Percentiles rank a stretch among this genome's conserved stretches.
Evolutionary conservation across 2,888 invertebrate species (phyloP).

Genomic region (Caenorhabditis uteleia): DNA sequence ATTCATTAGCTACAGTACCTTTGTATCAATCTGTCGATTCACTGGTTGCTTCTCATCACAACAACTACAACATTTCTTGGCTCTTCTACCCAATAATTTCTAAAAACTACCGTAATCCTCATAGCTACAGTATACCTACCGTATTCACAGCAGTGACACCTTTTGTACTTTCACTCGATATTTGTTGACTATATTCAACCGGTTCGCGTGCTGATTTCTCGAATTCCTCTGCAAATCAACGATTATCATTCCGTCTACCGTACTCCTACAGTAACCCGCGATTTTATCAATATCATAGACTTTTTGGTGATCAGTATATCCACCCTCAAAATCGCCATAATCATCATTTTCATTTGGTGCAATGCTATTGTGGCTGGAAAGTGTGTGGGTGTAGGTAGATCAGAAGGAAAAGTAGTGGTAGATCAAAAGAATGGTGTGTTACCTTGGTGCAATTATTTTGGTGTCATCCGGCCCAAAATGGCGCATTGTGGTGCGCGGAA

Average conservation of each 20-base stretch:
- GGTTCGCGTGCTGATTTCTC: constrained; percentile 29
- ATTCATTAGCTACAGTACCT: too few relatives aligned
- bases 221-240: constrained; percentile 24
- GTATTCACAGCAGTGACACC: constrained; percentile 8
- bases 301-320: not conserved
- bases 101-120: not conserved
- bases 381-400: too few relatives aligned
- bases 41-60: constrained; percentile 34
- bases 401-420: too few relatives aligned
- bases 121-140: not conserved
- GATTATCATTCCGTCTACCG: not conserved
- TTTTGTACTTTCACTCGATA: constrained; percentile 17
- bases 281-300: constrained; percentile 12
- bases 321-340: not conserved
- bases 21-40: constrained; percentile 15
- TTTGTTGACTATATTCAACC: constrained; percentile 12
- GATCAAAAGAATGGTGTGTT: too few relatives aligned
- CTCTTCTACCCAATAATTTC: constrained; percentile 14
- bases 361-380: too few relatives aligned
- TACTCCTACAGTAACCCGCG: not conserved
- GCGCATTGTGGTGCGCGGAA: too few relatives aligned
- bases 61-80: constrained; percentile 22
- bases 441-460: too few relatives aligned
- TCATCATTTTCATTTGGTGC: too few relatives aligned
- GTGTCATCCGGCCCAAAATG: too few relatives aligned